Evolutionary conservation across 92 coral and sea anemone genomes (phyloP), one percentile per base, ranked within the genome.

Genomic region (Phenganax subtilis): DNA sequence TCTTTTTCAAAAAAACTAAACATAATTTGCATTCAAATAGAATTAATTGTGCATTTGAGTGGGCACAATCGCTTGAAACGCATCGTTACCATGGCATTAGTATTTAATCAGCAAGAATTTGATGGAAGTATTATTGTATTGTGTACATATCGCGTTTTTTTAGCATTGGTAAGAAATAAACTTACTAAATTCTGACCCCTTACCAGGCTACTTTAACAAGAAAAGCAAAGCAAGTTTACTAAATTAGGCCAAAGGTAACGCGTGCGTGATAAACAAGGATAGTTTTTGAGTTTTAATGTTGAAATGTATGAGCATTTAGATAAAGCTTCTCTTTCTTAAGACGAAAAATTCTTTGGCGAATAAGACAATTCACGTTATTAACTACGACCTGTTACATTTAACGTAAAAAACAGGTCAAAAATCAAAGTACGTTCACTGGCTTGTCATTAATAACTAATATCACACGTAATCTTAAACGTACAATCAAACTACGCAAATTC

Each of bases 401-500:
- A 37, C 3, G 47, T 37, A 37, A 37, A 37, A 37, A 37, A 37
- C 47, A 37, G 28, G 67, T 61, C 14, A 28, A 6, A 28, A 61
- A 16, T 68, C 14, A 37, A 64, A 9, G 0, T 68, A 5, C 47
- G 31, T 28, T 68, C 9, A 37, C 47, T 11, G 14, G 1, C 12
- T 52, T 3, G 73, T 37, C 73, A 68, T 68, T 12, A 68, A 29
- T 68, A 28, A 68, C 53, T 68, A 68, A 68, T 68, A 52, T 15
- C 14, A 61, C 25, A 0, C 25, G 8, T 8, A 17, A 61, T 14
- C n/a, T 61, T 61, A 61, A 61, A 64, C 70, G 37, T 64, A 64
- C 20, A 64, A 6, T 12, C 12, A 64, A 17, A 37, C 47, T 17
- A 64, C 30, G 17, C 10, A 64, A 64, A 64, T 64, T 44, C 31